Evolutionary conservation across 2,888 invertebrate genomes (phyloP).

Genomic region (Stramonita haemastoma): DNA sequence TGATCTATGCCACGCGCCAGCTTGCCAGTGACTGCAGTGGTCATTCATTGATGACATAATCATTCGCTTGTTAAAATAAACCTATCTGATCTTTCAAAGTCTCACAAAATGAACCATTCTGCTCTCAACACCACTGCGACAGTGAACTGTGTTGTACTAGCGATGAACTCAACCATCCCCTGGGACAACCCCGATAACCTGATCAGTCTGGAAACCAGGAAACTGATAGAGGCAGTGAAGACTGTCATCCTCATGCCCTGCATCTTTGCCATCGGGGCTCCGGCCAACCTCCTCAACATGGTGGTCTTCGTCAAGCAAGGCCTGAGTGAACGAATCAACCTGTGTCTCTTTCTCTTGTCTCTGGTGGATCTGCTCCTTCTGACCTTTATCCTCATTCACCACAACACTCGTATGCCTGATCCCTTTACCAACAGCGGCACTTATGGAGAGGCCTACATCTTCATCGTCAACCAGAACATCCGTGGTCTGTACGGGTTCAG

Average conservation of each 20-base stretch:
- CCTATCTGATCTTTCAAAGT: background rate
- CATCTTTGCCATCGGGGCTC: background rate
- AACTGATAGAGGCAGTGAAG: background rate
- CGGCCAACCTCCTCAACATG: constrained; percentile 23
- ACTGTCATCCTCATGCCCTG: background rate
- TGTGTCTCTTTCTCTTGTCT: constrained; percentile 2
- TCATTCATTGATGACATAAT: too few relatives aligned
- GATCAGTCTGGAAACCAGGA: background rate
- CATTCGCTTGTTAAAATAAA: background rate
- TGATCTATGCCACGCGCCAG: too few relatives aligned
- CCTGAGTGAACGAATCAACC: constrained; percentile 17
- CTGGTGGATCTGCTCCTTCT: background rate
- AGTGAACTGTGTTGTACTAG: background rate
- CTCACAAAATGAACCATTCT: background rate
- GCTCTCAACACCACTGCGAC: background rate
- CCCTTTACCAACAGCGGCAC: background rate
- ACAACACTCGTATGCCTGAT: background rate
- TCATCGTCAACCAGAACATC: constrained; percentile 3
- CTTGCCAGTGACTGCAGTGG: too few relatives aligned
- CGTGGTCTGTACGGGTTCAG: constrained; percentile 19
- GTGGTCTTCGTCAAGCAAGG: constrained; percentile 32
- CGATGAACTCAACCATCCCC: background rate
- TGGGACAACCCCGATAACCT: constrained; percentile 18
- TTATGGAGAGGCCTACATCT: background rate
- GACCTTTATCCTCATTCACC: background rate